phyloP scores from a whole-genome alignment of 2,888 invertebrate genomes.

The Mythimna vitellina region DNA sequence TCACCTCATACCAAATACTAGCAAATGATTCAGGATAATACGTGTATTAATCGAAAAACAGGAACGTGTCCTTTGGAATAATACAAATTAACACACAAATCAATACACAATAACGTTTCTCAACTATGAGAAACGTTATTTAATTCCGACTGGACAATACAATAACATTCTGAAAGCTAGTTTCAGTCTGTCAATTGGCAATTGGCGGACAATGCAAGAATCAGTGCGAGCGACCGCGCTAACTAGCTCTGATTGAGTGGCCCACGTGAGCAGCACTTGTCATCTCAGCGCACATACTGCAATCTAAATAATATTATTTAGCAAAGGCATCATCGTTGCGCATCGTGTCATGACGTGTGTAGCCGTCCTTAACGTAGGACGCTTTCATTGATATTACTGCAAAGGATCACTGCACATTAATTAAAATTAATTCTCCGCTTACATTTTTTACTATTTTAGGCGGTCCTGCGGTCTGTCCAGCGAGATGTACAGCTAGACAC shows the following conservation, averaged over 20 bases:
- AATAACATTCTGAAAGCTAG: slow-evolving; percentile 1
- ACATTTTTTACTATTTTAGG: not conserved
- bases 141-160: not conserved
- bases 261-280: slow-evolving; percentile 5
- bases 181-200: slow-evolving; percentile 1
- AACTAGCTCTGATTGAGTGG: slow-evolving; percentile 18
- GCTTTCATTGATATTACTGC: not conserved
- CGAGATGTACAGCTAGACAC: not conserved
- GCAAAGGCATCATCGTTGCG: not conserved
- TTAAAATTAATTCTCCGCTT: slow-evolving; percentile 4
- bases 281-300: slow-evolving; percentile 6
- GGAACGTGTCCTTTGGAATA: too few relatives aligned
- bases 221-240: slow-evolving; percentile 16
- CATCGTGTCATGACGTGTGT: not conserved
- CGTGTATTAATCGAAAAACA: too few relatives aligned
- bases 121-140: not conserved
- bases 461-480: not conserved
- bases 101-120: too few relatives aligned
- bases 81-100: too few relatives aligned
- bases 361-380: not conserved
- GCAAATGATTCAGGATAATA: not conserved
- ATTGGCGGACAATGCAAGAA: slow-evolving; percentile 2
- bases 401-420: not conserved
- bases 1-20: not conserved
- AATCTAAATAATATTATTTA: slow-evolving; percentile 19